These are phyloP conservation scores for Cottoperca gobio DNA, from an alignment of 2,797 vertebrate species.

Conservation along the genomic window DNA sequence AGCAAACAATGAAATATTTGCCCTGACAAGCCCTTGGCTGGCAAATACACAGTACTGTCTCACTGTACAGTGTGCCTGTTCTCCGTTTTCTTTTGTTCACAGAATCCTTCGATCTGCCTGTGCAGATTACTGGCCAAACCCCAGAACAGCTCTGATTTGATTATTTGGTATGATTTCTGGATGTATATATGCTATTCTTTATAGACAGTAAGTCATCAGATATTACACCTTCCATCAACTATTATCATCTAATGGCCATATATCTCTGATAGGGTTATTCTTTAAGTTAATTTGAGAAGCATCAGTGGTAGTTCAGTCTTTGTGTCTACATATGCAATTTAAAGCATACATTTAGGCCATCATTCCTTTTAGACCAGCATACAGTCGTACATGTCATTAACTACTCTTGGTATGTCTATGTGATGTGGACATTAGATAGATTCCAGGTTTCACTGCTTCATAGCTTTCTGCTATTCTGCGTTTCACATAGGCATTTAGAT, in stretches of 20 bases:
- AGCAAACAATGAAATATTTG: slow-evolving; percentile 65
- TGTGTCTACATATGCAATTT: background rate
- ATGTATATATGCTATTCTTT: background rate
- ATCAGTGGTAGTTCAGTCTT: background rate
- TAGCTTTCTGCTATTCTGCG: background rate
- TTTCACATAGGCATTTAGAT: background rate
- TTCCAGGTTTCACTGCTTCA: background rate
- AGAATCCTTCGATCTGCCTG: slow-evolving; percentile 51
- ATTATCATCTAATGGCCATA: background rate
- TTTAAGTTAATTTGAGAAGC: slow-evolving; percentile 5
- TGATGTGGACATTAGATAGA: background rate
- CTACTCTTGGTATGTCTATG: background rate
- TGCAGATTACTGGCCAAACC: slow-evolving; percentile 58
- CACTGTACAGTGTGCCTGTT: slow-evolving; percentile 51
- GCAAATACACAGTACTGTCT: slow-evolving; percentile 35
- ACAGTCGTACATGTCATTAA: background rate
- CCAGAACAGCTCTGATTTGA: slow-evolving; percentile 34
- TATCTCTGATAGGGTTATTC: background rate
- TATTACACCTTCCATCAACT: background rate
- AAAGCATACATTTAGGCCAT: background rate
- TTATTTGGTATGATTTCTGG: slow-evolving; percentile 21
- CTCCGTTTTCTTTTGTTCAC: slow-evolving; percentile 78
- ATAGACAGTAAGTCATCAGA: background rate
- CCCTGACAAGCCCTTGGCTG: slow-evolving; percentile 61
- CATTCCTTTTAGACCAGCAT: too few relatives aligned